Base-by-base conservation (phyloP, 2,797 vertebrate species). In the Rhodeus uyekii region DNA sequence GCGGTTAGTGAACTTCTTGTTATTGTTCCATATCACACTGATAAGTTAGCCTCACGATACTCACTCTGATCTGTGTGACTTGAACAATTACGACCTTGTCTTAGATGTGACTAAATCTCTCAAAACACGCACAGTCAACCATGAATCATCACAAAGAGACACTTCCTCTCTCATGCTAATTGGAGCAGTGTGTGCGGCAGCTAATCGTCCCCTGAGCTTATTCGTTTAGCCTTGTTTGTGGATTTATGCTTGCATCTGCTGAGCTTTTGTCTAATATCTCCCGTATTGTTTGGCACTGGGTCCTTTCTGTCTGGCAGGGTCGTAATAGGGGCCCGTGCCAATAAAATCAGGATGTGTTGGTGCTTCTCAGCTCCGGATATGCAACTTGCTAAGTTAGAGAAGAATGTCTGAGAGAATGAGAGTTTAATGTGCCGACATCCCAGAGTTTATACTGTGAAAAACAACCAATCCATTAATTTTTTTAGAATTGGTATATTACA, bases 81-180 rank as follows among this genome's bases (percentile, higher is more conserved):
- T 74, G 61, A 84, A 58, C 0, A 13, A 34, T 72, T 32, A 67
- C 4, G 8, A 27, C 42, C 48, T 89, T 80, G 86, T 76, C 78
- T 72, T 85, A 83, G 83, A 68, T 63, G 78, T 93, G 92, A 93
- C 80, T 93, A 88, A 89, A 88, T 63, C 79, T 69, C 19, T 48
- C 80, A 53, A 86, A 87, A 71, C 61, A 78, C 80, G 80, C 81
- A 75, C 86, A 71, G 71, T 87, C 88, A 73, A 83, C 83, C 58
- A 67, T 89, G 88, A 91, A 86, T 93, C 90, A 89, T 87, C 85
- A 85, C 85, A 91, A 89, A 88, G 89, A 92, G 90, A 82, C 81
- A 83, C 86, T 92, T 74, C 90, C 92, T 92, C 92, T 92, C 90
- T 91, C 92, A 72, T 84, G 64, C 19, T 94, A 92, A 94, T 93